Conservation (phyloP, 2,888 invertebrate genomes). For the Agrochola macilenta region DNA sequence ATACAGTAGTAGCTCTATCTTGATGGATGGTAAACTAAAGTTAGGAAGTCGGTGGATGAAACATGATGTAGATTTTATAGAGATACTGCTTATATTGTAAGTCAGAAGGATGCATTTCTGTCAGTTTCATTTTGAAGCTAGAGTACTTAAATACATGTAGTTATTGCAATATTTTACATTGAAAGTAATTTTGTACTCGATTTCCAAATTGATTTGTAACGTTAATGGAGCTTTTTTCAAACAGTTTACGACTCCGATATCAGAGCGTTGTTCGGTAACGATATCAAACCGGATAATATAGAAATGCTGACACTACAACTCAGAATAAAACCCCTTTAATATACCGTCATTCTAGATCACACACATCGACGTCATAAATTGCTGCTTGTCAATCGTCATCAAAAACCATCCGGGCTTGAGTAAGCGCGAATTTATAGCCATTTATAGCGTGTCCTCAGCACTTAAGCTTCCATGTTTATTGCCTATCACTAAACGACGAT, state of each 20-base stretch:
- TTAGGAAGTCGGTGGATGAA: neutral
- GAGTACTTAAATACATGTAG: neutral
- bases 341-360: neutral
- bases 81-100: neutral
- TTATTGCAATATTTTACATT: neutral
- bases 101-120: neutral
- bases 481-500: slow-evolving; percentile 63
- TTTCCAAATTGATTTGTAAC: neutral
- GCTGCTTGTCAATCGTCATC: slow-evolving; percentile 58
- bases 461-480: slow-evolving; percentile 60
- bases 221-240: neutral
- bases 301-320: neutral
- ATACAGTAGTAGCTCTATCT: slow-evolving; percentile 20
- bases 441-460: slow-evolving; percentile 58
- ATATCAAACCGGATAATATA: neutral
- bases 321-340: neutral
- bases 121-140: neutral
- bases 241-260: neutral
- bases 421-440: slow-evolving; percentile 58
- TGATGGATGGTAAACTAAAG: slow-evolving; percentile 30
- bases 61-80: neutral
- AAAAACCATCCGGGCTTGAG: slow-evolving; percentile 48
- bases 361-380: slow-evolving; percentile 47
- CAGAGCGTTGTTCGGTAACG: neutral
- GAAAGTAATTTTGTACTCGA: neutral